Conservation (phyloP, 2,797 vertebrate genomes). For the Chloroceryle amazona region DNA sequence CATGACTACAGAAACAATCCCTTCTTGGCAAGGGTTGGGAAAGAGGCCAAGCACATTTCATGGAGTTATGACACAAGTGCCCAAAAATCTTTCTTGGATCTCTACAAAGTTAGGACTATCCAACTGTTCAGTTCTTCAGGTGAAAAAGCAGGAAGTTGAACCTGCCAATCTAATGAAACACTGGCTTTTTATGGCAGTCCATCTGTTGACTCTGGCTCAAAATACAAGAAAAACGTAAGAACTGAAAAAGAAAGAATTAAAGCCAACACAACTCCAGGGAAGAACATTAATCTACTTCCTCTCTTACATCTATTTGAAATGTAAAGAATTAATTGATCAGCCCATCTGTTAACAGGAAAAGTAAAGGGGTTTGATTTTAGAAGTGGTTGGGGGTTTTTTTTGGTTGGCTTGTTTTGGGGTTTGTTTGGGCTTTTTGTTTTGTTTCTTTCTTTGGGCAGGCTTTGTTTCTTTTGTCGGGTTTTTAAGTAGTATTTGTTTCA, state of each 20-base stretch:
- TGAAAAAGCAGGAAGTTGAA: not conserved
- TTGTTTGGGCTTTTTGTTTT: not conserved
- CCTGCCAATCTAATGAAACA: slow-evolving; percentile 5
- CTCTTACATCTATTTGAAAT: not conserved
- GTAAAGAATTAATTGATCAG: not conserved
- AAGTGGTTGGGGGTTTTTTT: not conserved
- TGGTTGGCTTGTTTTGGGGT: not conserved
- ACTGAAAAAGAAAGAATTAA: not conserved
- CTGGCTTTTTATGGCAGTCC: slow-evolving; percentile 10
- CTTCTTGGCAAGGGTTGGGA: not conserved
- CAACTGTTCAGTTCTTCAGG: slow-evolving; percentile 3
- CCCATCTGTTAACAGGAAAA: not conserved
- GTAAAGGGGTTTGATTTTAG: not conserved
- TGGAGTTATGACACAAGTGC: not conserved
- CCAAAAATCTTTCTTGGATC: not conserved
- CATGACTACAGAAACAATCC: not conserved
- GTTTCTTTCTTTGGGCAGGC: no score
- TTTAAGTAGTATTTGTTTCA: not conserved
- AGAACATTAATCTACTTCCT: not conserved
- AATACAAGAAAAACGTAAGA: not conserved
- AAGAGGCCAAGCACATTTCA: not conserved
- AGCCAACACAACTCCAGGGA: not conserved
- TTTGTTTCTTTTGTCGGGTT: not conserved
- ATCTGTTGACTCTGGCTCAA: not conserved
- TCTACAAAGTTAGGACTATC: not conserved